A percentile compares a stretch with the other conserved stretches of the same genome.
Evolutionary conservation across 2,888 invertebrate species (phyloP).

Genomic region (Schizaphis graminum): DNA sequence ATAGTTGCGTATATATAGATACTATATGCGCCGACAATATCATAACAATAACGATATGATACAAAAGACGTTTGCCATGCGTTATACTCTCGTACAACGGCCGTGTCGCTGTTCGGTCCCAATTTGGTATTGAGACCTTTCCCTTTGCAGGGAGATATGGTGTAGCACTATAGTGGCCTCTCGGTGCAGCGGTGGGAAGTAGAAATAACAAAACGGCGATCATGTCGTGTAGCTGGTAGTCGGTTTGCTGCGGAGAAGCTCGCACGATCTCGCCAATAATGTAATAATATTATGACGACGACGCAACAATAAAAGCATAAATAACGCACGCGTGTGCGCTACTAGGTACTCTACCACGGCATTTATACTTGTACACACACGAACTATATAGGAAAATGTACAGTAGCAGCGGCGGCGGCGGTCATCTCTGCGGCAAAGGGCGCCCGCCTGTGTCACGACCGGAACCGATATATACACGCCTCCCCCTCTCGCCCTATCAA

Average conservation of each 20-base stretch:
- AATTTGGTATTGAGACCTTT: background rate
- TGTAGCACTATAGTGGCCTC: background rate
- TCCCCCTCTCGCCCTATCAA: background rate
- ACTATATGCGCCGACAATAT: no score
- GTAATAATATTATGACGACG: constrained; percentile 22
- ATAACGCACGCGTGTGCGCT: constrained; percentile 44
- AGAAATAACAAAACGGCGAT: background rate
- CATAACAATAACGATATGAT: no score
- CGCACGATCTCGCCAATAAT: constrained; percentile 48
- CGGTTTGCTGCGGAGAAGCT: background rate
- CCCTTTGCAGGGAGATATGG: background rate
- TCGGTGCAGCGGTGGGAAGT: background rate
- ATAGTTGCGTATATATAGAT: no score
- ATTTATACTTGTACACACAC: background rate
- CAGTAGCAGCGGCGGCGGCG: constrained; percentile 29
- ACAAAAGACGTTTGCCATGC: no score
- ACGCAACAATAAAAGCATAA: constrained; percentile 64
- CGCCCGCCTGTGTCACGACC: constrained; percentile 64
- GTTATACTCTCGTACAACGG: background rate
- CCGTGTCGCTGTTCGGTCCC: background rate
- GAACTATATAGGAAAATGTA: background rate
- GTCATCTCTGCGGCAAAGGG: constrained; percentile 58
- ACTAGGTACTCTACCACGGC: constrained; percentile 11
- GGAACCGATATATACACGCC: constrained; percentile 11
- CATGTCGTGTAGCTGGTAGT: constrained; percentile 6